Percentiles rank a stretch among this genome's conserved stretches.
Conservation (phyloP, 2,113 vertebrate species). For the Lethenteron reissneri region DNA sequence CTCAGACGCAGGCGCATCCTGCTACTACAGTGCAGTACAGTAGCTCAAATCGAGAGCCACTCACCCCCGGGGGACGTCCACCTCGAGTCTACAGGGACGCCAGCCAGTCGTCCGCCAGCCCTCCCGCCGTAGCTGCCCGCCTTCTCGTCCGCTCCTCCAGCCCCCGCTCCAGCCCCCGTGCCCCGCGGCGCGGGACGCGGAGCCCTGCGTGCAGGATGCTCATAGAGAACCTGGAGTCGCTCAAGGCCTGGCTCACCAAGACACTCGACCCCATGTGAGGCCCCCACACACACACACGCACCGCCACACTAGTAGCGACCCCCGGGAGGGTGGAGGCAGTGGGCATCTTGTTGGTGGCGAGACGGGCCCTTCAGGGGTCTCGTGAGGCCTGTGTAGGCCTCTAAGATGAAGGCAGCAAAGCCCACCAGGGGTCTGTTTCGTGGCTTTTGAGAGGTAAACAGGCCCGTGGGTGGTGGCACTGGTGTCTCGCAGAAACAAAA, state of each 20-base stretch:
- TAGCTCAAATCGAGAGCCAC: background rate
- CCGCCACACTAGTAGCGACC: background rate
- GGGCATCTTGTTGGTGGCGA: background rate
- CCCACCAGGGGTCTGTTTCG: no score
- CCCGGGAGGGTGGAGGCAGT: background rate
- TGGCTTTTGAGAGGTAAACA: no score
- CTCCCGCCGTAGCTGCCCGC: background rate
- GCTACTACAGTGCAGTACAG: background rate
- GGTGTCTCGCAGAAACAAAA: no score
- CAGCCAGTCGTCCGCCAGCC: background rate
- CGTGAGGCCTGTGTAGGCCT: background rate
- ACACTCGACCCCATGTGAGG: slow-evolving; percentile 99
- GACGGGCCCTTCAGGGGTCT: background rate
- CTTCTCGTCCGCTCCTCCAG: background rate
- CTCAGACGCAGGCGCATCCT: background rate
- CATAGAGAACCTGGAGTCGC: slow-evolving; percentile 93
- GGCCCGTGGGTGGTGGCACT: no score
- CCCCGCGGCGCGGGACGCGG: slow-evolving; percentile 4
- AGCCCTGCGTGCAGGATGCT: slow-evolving; percentile 47
- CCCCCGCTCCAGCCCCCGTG: background rate
- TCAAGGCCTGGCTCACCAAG: slow-evolving; percentile 96
- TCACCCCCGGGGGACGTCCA: background rate
- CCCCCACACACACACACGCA: background rate
- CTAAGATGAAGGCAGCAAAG: no score
- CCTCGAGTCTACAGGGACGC: no score